Evolutionary conservation across 2,888 invertebrate genomes (phyloP), one percentile per base, ranked within the genome.

Genomic region (Dastarcus helophoroides): DNA sequence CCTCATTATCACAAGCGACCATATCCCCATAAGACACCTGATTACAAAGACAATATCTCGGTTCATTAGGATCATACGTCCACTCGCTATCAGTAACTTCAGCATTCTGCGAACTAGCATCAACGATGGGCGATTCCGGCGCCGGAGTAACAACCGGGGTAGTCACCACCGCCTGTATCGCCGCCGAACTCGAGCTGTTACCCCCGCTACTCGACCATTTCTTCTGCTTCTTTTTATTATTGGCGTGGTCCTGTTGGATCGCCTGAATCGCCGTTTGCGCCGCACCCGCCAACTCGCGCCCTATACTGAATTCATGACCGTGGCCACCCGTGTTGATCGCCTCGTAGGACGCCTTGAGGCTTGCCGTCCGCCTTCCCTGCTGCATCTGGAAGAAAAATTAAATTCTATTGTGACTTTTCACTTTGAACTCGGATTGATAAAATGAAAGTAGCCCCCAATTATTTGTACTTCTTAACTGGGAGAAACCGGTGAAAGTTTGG

Each of bases 1-100:
- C 86, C 60, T 86, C 84, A 62, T 95, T 95, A 65, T 98, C 97
- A 65, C 98, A 97, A 37, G 95, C 97, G 23, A 98, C 94, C 97
- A 97, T 97, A 58, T 93, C 91, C 1, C 95, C 95, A 53, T 94
- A 95, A 0, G 91, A 91, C 11, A 94, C 90, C 63, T 95, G 91
- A 64, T 94, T 93, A 63, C 95, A 95, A 47, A 93, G 76, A 60
- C 94, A 95, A 63, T 95, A 95, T 45, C 85, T 69, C 1, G 93
- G 94, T 61, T 95, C 97, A 62, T 95, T 91, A 2, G 94, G 93
- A 65, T 94, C 94, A 49, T 84, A 88, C 0, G 82, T 79, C 89
- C 91, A 93, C 56, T 90, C 89, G 6, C 78, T 76, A 49, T 81
- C 79, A 40, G 71, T 65, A 22, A 71, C 72, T 29, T 73, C 71